A percentile compares a stretch with the other conserved stretches of the same genome.
Evolutionary conservation across 2,888 invertebrate genomes (phyloP).

Genomic region (Neoitamus cyanurus): DNA sequence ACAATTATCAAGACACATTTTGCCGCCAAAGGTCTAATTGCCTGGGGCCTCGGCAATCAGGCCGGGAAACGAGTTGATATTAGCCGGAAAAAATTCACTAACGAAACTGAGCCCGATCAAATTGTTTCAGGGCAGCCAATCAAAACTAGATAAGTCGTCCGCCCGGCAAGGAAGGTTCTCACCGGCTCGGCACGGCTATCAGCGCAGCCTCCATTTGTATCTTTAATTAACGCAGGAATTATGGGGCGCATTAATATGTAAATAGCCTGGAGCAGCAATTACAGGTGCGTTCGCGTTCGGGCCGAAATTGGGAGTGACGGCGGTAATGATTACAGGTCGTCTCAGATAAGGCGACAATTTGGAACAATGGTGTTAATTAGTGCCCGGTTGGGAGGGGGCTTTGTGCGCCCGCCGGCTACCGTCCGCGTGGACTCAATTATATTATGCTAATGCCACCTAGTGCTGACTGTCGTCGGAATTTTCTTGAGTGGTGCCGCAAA

Average conservation of each 20-base stretch:
- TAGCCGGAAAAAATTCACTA: slow-evolving; percentile 32
- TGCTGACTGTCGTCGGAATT: neutral
- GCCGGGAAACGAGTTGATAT: neutral
- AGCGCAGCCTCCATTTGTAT: neutral
- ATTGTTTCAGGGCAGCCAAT: slow-evolving; percentile 25
- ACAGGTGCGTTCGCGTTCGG: slow-evolving; percentile 25
- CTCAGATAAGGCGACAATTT: slow-evolving; percentile 34
- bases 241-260: slow-evolving; percentile 34
- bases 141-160: slow-evolving; percentile 30
- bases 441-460: slow-evolving; percentile 24
- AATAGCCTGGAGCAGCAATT: slow-evolving; percentile 10
- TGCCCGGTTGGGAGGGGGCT: neutral
- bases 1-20: neutral
- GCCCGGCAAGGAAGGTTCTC: neutral
- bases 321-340: slow-evolving; percentile 40
- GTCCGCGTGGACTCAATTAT: slow-evolving; percentile 20
- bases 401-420: slow-evolving; percentile 13
- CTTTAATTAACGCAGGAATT: slow-evolving; percentile 37
- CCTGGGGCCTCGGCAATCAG: neutral
- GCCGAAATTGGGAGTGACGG: slow-evolving; percentile 30
- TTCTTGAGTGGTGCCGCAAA: neutral
- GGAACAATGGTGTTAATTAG: slow-evolving; percentile 39
- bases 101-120: slow-evolving; percentile 13
- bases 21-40: slow-evolving; percentile 22
- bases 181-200: neutral